Evolutionary conservation across 2,113 vertebrate genomes (phyloP), one percentile per base, ranked within the genome.

Genomic region (Bucco capensis): DNA sequence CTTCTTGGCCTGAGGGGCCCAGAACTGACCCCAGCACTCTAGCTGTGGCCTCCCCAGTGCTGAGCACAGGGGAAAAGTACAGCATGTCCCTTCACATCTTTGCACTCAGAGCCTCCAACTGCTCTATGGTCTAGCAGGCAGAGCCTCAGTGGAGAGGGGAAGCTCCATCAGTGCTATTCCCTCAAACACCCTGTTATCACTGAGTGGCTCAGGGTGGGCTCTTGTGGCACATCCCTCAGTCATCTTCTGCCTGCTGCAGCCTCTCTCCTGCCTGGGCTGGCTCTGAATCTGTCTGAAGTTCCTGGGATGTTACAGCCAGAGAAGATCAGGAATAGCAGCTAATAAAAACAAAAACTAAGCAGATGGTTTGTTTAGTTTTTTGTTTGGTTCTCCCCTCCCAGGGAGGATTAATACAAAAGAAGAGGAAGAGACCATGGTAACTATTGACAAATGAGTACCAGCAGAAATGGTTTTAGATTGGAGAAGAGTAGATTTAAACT

Each of bases 151-250:
- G 58, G 27, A 33, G 61, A 33, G 49, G 42, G 61, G 16, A 49
- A 16, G 7, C 19, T 64, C 3, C 22, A 16, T 42, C 10, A 25
- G 16, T 37, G 44, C 61, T 64, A 3, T 28, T 61, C n/a, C 7
- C 25, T 70, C 42, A 30, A 64, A 14, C 21, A 30, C 31, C 33
- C 37, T 22, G 23, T 30, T 33, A 47, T 58, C 38, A 14, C 30
- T 44, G 46, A 5, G 10, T 69, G 25, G 56, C 38, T 65, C 31
- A 17, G 28, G 12, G 9, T 14, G 40, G 8, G 11, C 27, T 54
- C 8, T 21, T 19, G 9, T 46, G 57, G 50, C 57, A 21, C 0
- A 0, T 79, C 21, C 10, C 28, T 3, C 10, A 10, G n/a, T 51
- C 19, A 14, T 0, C 0, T 71, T 71, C 64, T 61, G 21, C 64